phyloP scores from a whole-genome alignment of 2,113 vertebrate genomes.

The Engraulis encrasicolus region DNA sequence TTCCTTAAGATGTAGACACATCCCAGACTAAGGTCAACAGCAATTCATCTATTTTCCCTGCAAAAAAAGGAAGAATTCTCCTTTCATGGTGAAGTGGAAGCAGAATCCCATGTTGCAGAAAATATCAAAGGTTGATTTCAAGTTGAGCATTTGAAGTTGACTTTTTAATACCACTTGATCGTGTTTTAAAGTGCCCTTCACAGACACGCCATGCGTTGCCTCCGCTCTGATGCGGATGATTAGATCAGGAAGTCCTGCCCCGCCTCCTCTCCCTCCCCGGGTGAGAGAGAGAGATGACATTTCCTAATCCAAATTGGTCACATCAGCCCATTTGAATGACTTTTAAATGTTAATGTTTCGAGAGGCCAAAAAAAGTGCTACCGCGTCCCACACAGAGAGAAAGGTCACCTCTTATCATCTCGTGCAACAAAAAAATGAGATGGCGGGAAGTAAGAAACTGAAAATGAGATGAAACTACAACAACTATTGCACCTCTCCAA shows the following conservation, averaged over 20 bases:
- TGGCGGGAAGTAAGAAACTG: neutral
- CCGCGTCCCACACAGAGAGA: neutral
- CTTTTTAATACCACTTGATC: neutral
- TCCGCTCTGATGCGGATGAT: neutral
- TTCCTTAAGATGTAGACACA: no score
- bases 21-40: no score
- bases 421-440: neutral
- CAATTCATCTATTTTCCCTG: no score
- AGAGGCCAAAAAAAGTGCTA: slow-evolving; percentile 2
- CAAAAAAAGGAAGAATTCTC: no score
- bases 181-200: neutral
- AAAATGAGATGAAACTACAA: neutral
- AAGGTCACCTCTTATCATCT: slow-evolving; percentile 14
- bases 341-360: slow-evolving; percentile 3
- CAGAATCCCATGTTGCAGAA: no score
- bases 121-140: no score
- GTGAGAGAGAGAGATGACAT: neutral
- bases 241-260: neutral
- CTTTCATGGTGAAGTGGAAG: no score
- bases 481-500: no score
- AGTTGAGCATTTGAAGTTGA: neutral
- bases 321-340: neutral
- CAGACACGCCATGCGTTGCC: neutral
- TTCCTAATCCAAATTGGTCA: neutral
- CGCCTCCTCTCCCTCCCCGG: no score